Percentiles rank a stretch among this genome's conserved stretches.
phyloP scores from a whole-genome alignment of 2,797 vertebrate species.

The Pantherophis alleghaniensis region DNA sequence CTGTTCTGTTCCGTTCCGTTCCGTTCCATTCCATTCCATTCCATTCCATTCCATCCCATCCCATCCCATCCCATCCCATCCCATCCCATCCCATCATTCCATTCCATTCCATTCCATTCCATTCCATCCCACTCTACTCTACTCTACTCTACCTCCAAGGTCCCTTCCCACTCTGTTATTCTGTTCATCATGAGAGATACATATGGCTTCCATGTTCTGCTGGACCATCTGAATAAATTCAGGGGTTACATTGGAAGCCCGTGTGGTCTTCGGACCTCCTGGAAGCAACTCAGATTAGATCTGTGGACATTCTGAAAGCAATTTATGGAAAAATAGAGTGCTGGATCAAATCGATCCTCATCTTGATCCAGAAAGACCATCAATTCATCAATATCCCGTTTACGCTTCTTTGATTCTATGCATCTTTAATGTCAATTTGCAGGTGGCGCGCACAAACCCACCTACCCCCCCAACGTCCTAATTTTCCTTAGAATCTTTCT shows the following conservation, averaged over 20 bases:
- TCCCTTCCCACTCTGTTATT: neutral
- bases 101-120: no score
- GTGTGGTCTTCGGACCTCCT: neutral
- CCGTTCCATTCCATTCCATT: no score
- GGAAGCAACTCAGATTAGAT: neutral
- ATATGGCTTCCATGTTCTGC: neutral
- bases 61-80: no score
- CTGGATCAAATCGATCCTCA: neutral
- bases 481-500: neutral
- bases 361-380: neutral
- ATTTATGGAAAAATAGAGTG: neutral
- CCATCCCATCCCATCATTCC: no score
- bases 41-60: no score
- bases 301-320: neutral
- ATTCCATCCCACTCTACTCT: no score
- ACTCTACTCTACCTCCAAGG: neutral
- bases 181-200: neutral
- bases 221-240: neutral
- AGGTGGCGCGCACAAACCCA: neutral
- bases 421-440: neutral
- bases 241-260: neutral
- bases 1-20: rapidly evolving
- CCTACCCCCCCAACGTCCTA: neutral
- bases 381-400: neutral
- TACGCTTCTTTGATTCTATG: neutral